Base-by-base conservation (phyloP, 1,140 invertebrate species). In the Leptopilina clavipes region DNA sequence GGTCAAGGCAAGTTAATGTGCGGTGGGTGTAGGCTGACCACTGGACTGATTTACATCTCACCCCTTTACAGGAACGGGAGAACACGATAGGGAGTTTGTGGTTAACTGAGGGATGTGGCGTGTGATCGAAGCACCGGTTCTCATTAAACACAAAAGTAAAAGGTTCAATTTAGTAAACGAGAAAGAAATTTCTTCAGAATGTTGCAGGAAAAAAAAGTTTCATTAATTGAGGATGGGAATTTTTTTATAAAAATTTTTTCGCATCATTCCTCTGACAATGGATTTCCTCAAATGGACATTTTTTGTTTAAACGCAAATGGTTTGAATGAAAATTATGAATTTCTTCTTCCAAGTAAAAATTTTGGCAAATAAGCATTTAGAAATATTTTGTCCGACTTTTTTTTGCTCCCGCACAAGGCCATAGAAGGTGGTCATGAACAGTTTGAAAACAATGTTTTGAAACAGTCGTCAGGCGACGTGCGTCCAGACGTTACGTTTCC, bases 1-100 rank as follows among this genome's bases (percentile, higher is more conserved):
- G 82, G 79, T 81, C 82, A 83, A 86, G 84, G 72, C 80, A 83
- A 88, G 85, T 89, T 88, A 89, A 88, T 87, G 87, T 86, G 83
- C 83, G 84, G 88, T 82, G 77, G 59, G 80, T 81, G 81, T 81
- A 84, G 79, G 83, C 82, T 81, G 84, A 86, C 85, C 87, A 82
- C 83, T 74, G 80, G 87, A 87, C 87, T 88, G 87, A 89, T 89
- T 89, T 89, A 89, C 88, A 87, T 87, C 83, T 76, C 82, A 84
- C 84, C 83, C 84, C 82, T 84, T 84, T 82, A 81, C 83, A 81
- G 83, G 80, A 82, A 77, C 77, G 82, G 77, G 83, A 80, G 76
- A 76, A 78, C 72, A 81, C 76, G 74, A 78, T 72, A 76, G 81
- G 83, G 77, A 71, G 75, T 78, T 82, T 89, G 87, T 56, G 88